These are phyloP conservation scores for Marisa cornuarietis DNA, from an alignment of 1,140 invertebrate species.

Conservation along the genomic window DNA sequence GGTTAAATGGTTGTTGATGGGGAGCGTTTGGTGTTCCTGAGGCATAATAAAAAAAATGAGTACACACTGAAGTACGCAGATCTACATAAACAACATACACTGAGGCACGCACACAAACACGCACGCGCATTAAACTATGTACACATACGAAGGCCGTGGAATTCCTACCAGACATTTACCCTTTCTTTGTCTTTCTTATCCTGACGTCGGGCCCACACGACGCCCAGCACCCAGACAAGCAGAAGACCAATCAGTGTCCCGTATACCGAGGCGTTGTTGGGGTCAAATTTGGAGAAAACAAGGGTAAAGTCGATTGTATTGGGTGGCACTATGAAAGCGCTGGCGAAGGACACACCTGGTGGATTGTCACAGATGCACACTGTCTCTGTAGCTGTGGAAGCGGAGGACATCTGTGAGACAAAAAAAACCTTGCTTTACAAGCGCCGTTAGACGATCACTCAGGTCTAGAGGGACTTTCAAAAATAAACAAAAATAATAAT, in stretches of 20 bases:
- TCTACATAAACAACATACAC: too few relatives aligned
- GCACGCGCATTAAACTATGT: too few relatives aligned
- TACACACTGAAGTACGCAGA: too few relatives aligned
- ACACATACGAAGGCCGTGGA: not conserved
- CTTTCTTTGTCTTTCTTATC: conserved; percentile 2
- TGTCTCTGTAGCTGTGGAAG: not conserved
- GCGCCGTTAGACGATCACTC: too few relatives aligned
- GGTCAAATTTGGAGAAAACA: not conserved
- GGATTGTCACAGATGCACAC: conserved; percentile 5
- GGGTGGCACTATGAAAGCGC: not conserved
- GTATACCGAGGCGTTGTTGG: conserved; percentile 10
- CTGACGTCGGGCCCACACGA: not conserved
- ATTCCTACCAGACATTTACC: not conserved
- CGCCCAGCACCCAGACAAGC: not conserved
- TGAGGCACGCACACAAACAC: too few relatives aligned
- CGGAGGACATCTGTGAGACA: not conserved
- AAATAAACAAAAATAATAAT: too few relatives aligned
- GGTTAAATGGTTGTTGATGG: too few relatives aligned
- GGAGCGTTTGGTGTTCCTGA: too few relatives aligned
- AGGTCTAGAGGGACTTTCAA: too few relatives aligned
- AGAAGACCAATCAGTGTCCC: not conserved
- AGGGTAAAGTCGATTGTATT: not conserved
- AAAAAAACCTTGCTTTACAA: too few relatives aligned
- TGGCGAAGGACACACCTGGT: not conserved
- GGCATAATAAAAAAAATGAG: too few relatives aligned